phyloP scores from a whole-genome alignment of 2,888 invertebrate species.

The Hipparchia semele region DNA sequence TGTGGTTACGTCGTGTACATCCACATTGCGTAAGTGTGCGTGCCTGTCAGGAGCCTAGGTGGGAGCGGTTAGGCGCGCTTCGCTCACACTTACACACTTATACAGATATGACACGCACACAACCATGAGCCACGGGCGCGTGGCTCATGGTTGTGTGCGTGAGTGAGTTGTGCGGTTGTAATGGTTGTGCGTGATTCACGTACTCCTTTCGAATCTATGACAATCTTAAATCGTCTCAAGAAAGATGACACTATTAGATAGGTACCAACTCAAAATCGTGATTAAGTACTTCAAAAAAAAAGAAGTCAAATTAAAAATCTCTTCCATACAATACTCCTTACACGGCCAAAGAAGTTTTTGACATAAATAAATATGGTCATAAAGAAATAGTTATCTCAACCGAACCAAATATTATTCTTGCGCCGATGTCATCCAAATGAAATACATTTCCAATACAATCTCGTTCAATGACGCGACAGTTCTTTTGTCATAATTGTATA shows the following conservation, averaged over 20 bases:
- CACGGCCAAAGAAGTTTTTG: conserved; percentile 6
- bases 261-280: conserved; percentile 7
- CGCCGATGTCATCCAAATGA: conserved; percentile 37
- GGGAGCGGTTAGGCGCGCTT: too few species aligned
- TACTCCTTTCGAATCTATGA: not conserved
- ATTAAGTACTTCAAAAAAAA: conserved; percentile 12
- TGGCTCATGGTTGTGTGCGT: not conserved
- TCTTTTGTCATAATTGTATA: conserved; percentile 51
- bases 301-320: conserved; percentile 7
- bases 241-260: conserved; percentile 18
- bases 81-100: too few species aligned
- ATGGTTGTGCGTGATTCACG: too few species aligned
- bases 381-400: conserved; percentile 18
- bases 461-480: conserved; percentile 54
- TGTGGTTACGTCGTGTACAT: too few species aligned
- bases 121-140: too few species aligned
- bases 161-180: too few species aligned
- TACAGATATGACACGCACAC: too few species aligned
- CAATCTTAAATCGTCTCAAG: conserved; percentile 4
- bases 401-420: conserved; percentile 36
- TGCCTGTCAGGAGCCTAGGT: too few species aligned
- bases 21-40: too few species aligned
- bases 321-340: conserved; percentile 2
- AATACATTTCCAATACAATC: conserved; percentile 46
- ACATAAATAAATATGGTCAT: conserved; percentile 24